Conservation (phyloP, 64 coral and sea anemone genomes). For the Porites lutea region DNA sequence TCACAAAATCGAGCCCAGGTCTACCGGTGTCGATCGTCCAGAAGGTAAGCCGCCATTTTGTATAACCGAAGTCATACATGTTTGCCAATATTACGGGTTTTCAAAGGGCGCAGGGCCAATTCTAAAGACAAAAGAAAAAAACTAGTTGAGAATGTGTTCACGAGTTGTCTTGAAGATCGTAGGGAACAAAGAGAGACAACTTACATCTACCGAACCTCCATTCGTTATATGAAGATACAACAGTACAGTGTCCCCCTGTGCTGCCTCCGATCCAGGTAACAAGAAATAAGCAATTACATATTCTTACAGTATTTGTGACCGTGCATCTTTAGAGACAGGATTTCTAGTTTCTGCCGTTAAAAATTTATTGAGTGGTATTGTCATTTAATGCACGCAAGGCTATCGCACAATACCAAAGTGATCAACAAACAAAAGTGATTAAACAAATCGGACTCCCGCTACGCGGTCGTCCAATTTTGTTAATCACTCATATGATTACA, state of each 20-base stretch:
- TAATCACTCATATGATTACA: too few species aligned
- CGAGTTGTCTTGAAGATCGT: too few species aligned
- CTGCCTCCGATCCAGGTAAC: too few species aligned
- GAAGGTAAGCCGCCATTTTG: not conserved
- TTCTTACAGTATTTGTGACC: not conserved
- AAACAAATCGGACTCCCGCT: too few species aligned
- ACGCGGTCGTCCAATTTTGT: too few species aligned
- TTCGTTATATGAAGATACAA: not conserved
- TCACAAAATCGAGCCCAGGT: too few species aligned
- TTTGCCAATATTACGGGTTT: too few species aligned
- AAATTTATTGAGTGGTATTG: not conserved
- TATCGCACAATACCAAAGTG: conserved; percentile 11
- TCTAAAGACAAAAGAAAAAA: not conserved
- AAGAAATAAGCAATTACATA: not conserved
- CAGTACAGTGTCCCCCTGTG: too few species aligned
- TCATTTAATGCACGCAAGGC: conserved; percentile 17
- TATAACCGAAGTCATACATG: too few species aligned
- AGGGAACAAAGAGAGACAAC: too few species aligned
- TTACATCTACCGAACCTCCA: not conserved
- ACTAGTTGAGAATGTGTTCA: not conserved
- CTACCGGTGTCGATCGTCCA: not conserved
- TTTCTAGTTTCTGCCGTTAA: not conserved
- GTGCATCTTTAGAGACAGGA: too few species aligned
- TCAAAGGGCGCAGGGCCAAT: not conserved
- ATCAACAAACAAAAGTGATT: too few species aligned